Base-by-base conservation (phyloP, 2,113 vertebrate genomes). In the Myiozetetes cayanensis region DNA sequence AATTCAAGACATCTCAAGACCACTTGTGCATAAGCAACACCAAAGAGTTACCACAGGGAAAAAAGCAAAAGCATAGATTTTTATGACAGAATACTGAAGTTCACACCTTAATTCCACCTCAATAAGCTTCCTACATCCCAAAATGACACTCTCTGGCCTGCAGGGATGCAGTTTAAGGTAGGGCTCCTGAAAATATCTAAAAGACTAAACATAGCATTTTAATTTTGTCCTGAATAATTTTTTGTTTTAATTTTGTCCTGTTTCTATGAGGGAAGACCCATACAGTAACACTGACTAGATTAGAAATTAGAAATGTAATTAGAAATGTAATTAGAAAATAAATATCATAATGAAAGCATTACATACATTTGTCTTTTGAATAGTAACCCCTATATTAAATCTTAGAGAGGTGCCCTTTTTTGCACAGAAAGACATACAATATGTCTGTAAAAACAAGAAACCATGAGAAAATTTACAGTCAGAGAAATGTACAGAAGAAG, bases 361-460 rank as follows among this genome's bases (percentile, higher is more conserved):
- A 62, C 15, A 76, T 23, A 15, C 15, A 65, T 66, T 20, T 71
- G 30, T 63, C 15, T 58, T 87, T 83, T 50, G 28, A n/a, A 73
- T 50, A 11, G 22, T 74, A 85, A 77, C 18, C 24, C 12, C 22
- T 77, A 47, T 35, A 59, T 55, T 30, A 87, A 61, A 41, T 49
- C 50, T 63, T 87, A 55, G 56, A 79, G 23, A 89, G 16, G 30
- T 75, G 24, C 6, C 19, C 33, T 87, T 87, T 91, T 77, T 93
- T 79, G 35, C 39, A 62, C 14, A 85, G 46, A 27, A 90, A 75
- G 47, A 71, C 74, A 78, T 18, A 88, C 47, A 92, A 71, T 83
- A 93, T n/a, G 35, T 70, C 67, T 83, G 31, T 56, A 74, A 93
- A 92, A 94, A 62, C 33, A 81, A 95, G 63, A 79, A 92, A 65